A percentile compares a stretch with the other conserved stretches of the same genome.
Evolutionary conservation across 2,888 invertebrate genomes (phyloP).

Genomic region (Zygogramma bicolorata): DNA sequence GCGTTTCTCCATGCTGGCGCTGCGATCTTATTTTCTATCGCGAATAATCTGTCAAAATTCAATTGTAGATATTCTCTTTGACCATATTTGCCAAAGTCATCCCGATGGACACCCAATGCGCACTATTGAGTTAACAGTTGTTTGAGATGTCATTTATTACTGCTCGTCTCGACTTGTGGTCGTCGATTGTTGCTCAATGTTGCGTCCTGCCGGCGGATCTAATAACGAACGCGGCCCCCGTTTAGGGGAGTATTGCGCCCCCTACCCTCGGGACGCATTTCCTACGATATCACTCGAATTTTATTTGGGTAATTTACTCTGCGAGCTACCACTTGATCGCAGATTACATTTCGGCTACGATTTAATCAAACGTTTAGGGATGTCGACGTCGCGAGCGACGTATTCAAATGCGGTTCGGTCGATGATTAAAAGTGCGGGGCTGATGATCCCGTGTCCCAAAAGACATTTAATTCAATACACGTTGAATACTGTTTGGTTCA

Average conservation of each 20-base stretch:
- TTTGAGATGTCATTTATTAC: slow-evolving; percentile 16
- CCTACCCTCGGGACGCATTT: slow-evolving; percentile 56
- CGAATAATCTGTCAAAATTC: neutral
- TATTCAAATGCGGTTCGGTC: neutral
- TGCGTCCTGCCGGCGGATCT: slow-evolving; percentile 23
- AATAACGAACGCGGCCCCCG: slow-evolving; percentile 40
- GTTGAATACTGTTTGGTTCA: too few relatives aligned
- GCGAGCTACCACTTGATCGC: slow-evolving; percentile 53
- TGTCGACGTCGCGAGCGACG: neutral
- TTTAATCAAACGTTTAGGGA: slow-evolving; percentile 41
- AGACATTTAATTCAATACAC: too few relatives aligned
- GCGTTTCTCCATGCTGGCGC: too few relatives aligned
- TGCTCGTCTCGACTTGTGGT: slow-evolving; percentile 12
- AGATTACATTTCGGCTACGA: slow-evolving; percentile 49
- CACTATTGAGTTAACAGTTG: slow-evolving; percentile 1
- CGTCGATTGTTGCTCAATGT: slow-evolving; percentile 8
- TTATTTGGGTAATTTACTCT: slow-evolving; percentile 59
- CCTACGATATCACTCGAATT: slow-evolving; percentile 58
- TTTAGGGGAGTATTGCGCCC: slow-evolving; percentile 36
- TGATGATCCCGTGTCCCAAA: too few relatives aligned
- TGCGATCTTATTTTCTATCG: too few relatives aligned
- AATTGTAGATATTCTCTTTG: too few relatives aligned
- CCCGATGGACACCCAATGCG: neutral
- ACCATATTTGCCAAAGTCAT: neutral
- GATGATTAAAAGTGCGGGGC: neutral